These are phyloP conservation scores for Dipodomys spectabilis DNA, from an alignment of 2,113 vertebrate genomes.

Conservation along the genomic window DNA sequence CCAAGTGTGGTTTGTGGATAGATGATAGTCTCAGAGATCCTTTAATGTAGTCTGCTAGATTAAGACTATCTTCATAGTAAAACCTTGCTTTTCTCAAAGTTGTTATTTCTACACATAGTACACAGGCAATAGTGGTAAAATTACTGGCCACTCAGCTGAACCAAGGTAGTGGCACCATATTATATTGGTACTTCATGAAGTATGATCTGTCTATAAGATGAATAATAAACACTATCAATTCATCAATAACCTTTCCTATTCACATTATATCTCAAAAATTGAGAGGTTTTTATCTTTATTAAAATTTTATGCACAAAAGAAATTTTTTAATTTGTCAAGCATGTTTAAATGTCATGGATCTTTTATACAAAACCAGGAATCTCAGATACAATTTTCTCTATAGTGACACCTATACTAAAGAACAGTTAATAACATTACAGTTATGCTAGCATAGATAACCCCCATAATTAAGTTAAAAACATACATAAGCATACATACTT, in stretches of 20 bases:
- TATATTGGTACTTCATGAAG: not conserved
- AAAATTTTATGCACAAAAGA: not conserved
- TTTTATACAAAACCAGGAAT: slow-evolving; percentile 11
- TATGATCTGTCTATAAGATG: not conserved
- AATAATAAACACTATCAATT: not conserved
- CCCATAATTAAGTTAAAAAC: slow-evolving; percentile 39
- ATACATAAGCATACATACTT: not conserved
- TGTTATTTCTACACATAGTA: not conserved
- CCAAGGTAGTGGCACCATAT: not conserved
- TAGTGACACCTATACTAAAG: not conserved
- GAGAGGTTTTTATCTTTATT: not conserved
- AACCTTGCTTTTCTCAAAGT: not conserved
- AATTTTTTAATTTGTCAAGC: slow-evolving; percentile 34
- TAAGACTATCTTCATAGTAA: slow-evolving; percentile 40
- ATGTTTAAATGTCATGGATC: slow-evolving; percentile 45
- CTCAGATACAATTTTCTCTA: slow-evolving; percentile 15
- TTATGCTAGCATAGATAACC: slow-evolving; percentile 36
- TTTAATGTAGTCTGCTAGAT: not conserved
- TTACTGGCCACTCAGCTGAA: slow-evolving; percentile 12
- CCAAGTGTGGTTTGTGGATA: not conserved
- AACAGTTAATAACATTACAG: not conserved
- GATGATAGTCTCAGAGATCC: not conserved
- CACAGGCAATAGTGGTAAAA: slow-evolving; percentile 44
- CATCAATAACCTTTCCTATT: not conserved
- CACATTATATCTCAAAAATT: not conserved